phyloP scores from a whole-genome alignment of 2,797 vertebrate species.

The Phrynocephalus guinanensis region DNA sequence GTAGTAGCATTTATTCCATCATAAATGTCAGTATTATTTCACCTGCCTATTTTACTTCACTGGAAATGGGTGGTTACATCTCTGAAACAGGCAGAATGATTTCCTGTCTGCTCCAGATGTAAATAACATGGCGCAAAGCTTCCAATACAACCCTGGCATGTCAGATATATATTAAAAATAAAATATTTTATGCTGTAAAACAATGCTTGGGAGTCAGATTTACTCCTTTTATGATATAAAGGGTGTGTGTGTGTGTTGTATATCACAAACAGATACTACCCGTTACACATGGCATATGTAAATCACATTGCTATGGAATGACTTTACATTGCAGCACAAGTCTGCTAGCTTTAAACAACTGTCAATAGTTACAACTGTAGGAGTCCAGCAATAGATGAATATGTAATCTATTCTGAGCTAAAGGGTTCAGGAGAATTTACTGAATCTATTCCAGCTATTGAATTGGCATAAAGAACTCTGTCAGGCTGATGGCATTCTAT shows the following conservation, averaged over 20 bases:
- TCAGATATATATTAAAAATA: neutral
- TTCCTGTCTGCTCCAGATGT: conserved; percentile 48
- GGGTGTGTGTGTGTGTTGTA: conserved; percentile 23
- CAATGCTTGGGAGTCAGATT: conserved; percentile 54
- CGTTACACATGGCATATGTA: conserved; percentile 57
- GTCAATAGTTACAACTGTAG: conserved; percentile 42
- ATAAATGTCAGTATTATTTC: conserved; percentile 55
- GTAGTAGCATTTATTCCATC: conserved; percentile 52
- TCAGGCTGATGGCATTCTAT: conserved; percentile 45
- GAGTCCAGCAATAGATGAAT: conserved; percentile 32
- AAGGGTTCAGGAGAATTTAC: conserved; percentile 36
- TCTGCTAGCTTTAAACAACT: conserved; percentile 38
- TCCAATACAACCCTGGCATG: conserved; percentile 50
- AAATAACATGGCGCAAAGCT: conserved; percentile 53
- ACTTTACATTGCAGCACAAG: conserved; percentile 6
- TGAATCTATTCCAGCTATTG: conserved; percentile 52
- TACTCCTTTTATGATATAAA: conserved; percentile 60
- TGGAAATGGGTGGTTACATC: neutral
- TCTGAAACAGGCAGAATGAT: conserved; percentile 36
- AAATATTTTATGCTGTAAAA: conserved; percentile 53
- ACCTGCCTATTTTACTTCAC: conserved; percentile 30
- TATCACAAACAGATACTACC: conserved; percentile 61
- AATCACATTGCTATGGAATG: conserved; percentile 51
- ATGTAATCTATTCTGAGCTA: conserved; percentile 35
- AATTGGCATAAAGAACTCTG: conserved; percentile 59